These are phyloP conservation scores for Macropus fuliginosus DNA, from an alignment of 2,797 vertebrate genomes.

Conservation along the genomic window DNA sequence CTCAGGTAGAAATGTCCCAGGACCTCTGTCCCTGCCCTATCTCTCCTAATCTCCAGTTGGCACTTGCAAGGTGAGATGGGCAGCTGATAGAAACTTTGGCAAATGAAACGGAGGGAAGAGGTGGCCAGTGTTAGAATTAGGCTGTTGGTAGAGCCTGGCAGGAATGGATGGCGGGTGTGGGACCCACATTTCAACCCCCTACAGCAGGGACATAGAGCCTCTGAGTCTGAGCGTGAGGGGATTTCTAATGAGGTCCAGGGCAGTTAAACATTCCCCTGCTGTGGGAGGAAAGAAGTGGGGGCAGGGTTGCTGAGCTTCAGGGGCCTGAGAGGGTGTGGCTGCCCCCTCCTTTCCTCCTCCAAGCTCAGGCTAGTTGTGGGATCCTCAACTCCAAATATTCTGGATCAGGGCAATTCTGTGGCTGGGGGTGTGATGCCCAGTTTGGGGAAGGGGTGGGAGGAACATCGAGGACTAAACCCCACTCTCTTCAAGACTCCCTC, in stretches of 20 bases:
- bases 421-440: not conserved
- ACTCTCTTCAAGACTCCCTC: not conserved
- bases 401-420: not conserved
- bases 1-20: not conserved
- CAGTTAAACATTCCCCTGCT: constrained; percentile 79
- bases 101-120: not conserved
- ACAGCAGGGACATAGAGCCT: not conserved
- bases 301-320: constrained; percentile 23
- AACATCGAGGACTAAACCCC: not conserved
- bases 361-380: not conserved
- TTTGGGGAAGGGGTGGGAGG: not conserved
- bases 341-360: not conserved
- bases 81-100: not conserved
- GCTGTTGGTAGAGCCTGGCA: not conserved
- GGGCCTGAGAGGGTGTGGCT: constrained; percentile 60
- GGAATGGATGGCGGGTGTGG: constrained; percentile 40
- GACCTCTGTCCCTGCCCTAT: not conserved
- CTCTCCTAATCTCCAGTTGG: not conserved
- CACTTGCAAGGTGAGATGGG: not conserved
- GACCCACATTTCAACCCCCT: constrained; percentile 69
- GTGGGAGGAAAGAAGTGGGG: not conserved
- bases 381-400: not conserved
- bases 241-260: constrained; percentile 75
- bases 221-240: constrained; percentile 70
- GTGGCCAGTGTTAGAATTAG: not conserved